Base-by-base conservation (phyloP, 2,113 vertebrate genomes). In the Cyanocitta stelleri region DNA sequence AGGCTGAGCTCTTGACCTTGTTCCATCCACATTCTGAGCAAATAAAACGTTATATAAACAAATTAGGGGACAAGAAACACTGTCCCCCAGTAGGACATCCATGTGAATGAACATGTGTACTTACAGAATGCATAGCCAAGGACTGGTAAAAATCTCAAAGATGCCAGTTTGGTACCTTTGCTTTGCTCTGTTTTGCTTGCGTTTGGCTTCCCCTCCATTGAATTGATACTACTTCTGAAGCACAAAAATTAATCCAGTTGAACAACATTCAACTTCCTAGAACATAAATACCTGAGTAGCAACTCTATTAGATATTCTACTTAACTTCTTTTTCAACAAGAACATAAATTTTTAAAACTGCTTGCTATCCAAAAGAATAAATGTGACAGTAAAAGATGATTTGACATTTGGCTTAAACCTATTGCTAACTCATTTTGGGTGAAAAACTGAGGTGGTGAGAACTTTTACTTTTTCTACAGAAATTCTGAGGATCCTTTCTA, bases 41-140 rank as follows among this genome's bases (percentile, higher is more conserved):
- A 85, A 94, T 21, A 75, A 41, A 82, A 30, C 2, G 19, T 46
- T 16, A 43, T 9, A 24, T 7, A 41, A 58, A 71, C 9, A 54
- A 49, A 41, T 27, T 13, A 27, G 13, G 17, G 32, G 32, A 74
- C 20, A 44, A 21, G 51, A 49, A 61, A 24, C 13, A 19, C 35
- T 58, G 26, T 49, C 4, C 43, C 43, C 8, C 33, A 18, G 32
- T 51, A 26, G 11, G 16, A 16, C 6, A 33, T 35, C 29, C 24
- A 33, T 24, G 41, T 49, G 26, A 67, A 35, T 9, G 8, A 61
- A 56, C 0, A 2, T 9, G 4, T 43, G 24, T n/a, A 63, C 16
- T 63, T 19, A 32, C 5, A n/a, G 35, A 62, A 33, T 21, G 3
- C 6, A n/a, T 0, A 72, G 21, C 10, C 1, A 0, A 7, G 24